Conservation (phyloP, 2,113 vertebrate species). For the Microcebus ravelobensis region DNA sequence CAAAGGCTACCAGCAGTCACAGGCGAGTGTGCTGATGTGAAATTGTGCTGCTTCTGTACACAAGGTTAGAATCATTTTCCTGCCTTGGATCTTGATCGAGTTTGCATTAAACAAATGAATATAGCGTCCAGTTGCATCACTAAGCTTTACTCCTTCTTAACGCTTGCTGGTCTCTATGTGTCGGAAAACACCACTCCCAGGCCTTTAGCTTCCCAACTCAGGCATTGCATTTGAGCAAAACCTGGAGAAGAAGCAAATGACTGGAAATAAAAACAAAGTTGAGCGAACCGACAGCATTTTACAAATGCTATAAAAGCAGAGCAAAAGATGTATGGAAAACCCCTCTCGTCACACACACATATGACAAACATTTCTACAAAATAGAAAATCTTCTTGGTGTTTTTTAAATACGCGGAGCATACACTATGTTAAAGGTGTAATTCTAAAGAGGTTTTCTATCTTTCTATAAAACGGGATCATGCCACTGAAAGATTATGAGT, state of each 20-base stretch:
- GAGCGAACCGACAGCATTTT: neutral
- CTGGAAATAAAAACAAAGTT: neutral
- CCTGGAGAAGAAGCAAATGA: neutral
- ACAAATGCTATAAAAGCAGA: neutral
- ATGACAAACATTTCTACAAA: neutral
- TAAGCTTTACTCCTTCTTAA: neutral
- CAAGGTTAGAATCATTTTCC: neutral
- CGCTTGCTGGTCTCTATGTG: fast-evolving
- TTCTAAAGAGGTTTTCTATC: neutral
- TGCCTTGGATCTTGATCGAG: neutral
- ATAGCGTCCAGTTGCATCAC: neutral
- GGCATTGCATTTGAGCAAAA: neutral
- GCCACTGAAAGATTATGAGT: neutral
- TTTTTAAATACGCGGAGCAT: neutral
- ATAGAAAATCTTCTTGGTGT: neutral
- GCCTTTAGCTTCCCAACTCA: neutral
- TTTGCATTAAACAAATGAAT: neutral
- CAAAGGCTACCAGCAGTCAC: neutral
- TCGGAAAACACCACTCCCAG: neutral
- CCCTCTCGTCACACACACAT: neutral
- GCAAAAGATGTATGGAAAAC: neutral
- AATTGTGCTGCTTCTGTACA: neutral
- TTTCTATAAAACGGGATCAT: neutral
- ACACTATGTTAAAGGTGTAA: neutral
- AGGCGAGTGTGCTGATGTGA: neutral